Evolutionary conservation across 2,797 vertebrate species (phyloP), one percentile per base, ranked within the genome.

Genomic region (Enoplosus armatus): DNA sequence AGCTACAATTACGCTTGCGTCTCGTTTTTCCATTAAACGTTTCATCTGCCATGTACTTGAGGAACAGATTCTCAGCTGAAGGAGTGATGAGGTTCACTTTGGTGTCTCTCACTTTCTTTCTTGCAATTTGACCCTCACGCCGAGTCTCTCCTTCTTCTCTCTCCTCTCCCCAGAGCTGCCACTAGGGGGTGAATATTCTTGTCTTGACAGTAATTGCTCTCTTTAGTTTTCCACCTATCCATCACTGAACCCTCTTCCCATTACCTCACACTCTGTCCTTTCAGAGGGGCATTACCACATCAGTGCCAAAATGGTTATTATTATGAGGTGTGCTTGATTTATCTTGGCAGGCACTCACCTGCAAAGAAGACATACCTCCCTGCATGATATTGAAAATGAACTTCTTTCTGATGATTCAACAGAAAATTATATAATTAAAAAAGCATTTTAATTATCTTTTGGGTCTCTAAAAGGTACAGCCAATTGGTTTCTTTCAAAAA

Each of bases 131-230:
- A 74, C 60, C 58, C 26, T 66, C 29, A 31, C 50, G n/a, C 20
- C 3, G 7, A 45, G 22, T 35, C 56, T 39, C 33, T 37, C 10
- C 2, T 20, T 54, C 50, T 45, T 65, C 22, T n/a, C 35, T 24
- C 61, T 61, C 16, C 58, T 87, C 75, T 90, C 78, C 84, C 70
- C 82, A 90, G 90, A 87, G 87, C 80, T 78, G 72, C 88, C 91
- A 91, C 85, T 66, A 85, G 88, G 71, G 67, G 88, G 92, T 94
- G 80, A 97, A 97, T 97, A 97, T 96, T 97, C 95, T 95, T 96
- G 95, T 87, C 95, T 97, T 96, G 92, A 96, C 96, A 97, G 96
- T 97, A 97, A 96, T 96, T 95, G 93, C 94, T 87, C 80, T 89
- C 71, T 61, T 75, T 53, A 33, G 72, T 66, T 78, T 80, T 62